Evolutionary conservation across 2,113 vertebrate species (phyloP), one percentile per base, ranked within the genome.

Genomic region (Ascaphus truei): DNA sequence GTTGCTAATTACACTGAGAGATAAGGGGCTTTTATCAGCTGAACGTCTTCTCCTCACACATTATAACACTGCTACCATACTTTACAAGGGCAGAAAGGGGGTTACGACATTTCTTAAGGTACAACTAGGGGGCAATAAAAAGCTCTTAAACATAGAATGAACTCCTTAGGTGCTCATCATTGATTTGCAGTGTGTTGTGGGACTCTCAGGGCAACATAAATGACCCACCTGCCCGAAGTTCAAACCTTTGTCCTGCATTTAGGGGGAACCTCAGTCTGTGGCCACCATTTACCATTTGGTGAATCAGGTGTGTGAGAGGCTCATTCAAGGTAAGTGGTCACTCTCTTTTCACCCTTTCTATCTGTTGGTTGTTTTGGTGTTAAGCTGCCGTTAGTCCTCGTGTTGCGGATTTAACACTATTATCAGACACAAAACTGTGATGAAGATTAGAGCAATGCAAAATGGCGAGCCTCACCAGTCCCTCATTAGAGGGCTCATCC

Each of bases 251-350:
- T 55, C 18, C 18, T 52, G 5, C 16, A 27, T 62, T 34, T 76
- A 98, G 96, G 96, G 95, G 0, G 94, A 98, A 57, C 89, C 92
- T 36, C 95, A 93, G 82, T 95, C 96, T 15, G 83, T 96, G 62
- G 87, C 93, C 15, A 78, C 92, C 62, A 93, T 98, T 82, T 95
- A 91, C 74, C 94, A 97, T 58, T 87, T 98, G 0, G 93, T 98
- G 57, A 93, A 89, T 73, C 92, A 96, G 79, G 94, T 93, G 78
- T 99, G 95, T 74, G 94, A 96, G 76, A 79, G 94, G 0, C 89
- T 96, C 52, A 87, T 98, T 48, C 95, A 96, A 65, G 87, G 96
- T 97, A 80, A 87, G 95, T 88, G 76, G 0, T 10, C n/a, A n/a
- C n/a, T n/a, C n/a, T n/a, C n/a, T n/a, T n/a, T n/a, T n/a, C n/a